phyloP scores from a whole-genome alignment of 2,888 invertebrate genomes.

The Andrena dorsata region DNA sequence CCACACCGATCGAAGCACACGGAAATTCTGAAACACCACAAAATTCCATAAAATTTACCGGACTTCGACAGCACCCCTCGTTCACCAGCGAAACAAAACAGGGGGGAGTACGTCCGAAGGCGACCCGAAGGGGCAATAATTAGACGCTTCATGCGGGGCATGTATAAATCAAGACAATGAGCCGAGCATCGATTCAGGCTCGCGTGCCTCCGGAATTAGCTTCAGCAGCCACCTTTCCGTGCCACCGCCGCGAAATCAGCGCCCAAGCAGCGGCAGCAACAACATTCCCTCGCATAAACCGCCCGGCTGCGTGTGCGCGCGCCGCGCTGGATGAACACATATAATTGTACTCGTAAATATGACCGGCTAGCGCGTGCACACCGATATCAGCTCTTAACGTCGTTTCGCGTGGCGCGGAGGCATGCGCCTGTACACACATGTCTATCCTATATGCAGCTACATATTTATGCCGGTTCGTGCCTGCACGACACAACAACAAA shows the following conservation, averaged over 20 bases:
- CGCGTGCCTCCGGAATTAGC: constrained; percentile 73
- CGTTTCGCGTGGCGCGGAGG: constrained; percentile 26
- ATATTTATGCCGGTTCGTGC: constrained; percentile 74
- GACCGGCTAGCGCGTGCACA: constrained; percentile 19
- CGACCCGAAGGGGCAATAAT: constrained; percentile 54
- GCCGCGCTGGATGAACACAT: constrained; percentile 31
- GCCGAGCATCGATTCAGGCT: constrained; percentile 71
- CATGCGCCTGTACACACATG: constrained; percentile 34
- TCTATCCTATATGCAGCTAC: constrained; percentile 49
- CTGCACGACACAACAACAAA: constrained; percentile 65
- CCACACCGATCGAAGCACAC: neutral
- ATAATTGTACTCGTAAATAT: constrained; percentile 55
- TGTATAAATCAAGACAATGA: constrained; percentile 73
- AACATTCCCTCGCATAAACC: constrained; percentile 26
- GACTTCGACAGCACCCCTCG: constrained; percentile 1
- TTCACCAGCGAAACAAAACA: constrained; percentile 49
- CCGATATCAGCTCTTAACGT: constrained; percentile 25
- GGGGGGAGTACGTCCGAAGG: constrained; percentile 21
- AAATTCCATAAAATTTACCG: neutral
- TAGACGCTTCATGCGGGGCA: constrained; percentile 57
- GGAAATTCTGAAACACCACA: neutral
- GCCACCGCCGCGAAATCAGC: constrained; percentile 43
- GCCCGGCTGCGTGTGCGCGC: neutral
- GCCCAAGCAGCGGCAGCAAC: neutral
- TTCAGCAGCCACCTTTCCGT: constrained; percentile 59